Base-by-base conservation (phyloP, 2,888 invertebrate genomes). In the Cantharis lateralis region DNA sequence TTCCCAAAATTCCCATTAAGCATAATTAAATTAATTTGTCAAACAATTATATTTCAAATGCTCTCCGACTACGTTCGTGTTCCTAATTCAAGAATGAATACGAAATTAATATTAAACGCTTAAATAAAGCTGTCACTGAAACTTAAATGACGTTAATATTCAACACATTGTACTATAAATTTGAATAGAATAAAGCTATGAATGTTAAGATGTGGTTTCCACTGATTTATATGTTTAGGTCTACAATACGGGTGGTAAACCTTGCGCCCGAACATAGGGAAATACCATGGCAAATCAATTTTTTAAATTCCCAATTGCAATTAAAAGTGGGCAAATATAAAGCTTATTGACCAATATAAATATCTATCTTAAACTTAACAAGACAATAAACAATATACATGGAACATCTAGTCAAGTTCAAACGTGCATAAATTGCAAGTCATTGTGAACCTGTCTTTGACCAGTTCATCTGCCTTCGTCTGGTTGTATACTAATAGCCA, bases 41-140 rank as follows among this genome's bases (percentile, higher is more conserved):
- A 48, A 48, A n/a, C 7, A 48, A 48, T 48, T n/a, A 48, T n/a
- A 48, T 48, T n/a, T 48, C 48, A 48, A 48, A n/a, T 10, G 28
- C 3, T 28, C 11, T 32, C 3, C 1, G 32, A 32, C 32, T 32
- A 13, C 32, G 32, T 32, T 32, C 28, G 28, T 28, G 28, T 28
- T 28, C 28, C 11, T 32, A 32, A 32, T 32, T 32, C 48, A 48
- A 48, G n/a, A 48, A 48, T n/a, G 48, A 48, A 48, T 48, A 48
- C 9, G n/a, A 48, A 48, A n/a, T 48, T 48, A 48, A 48, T 48
- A n/a, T 72, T 72, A 48, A 72, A 72, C 64, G 48, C 48, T 72
- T 48, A 72, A 72, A 72, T 66, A 66, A 64, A 62, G 71, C 63
- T 72, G 64, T 72, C 71, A 66, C 71, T 28, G 71, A 28, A 32